Evolutionary conservation across 1,140 invertebrate species (phyloP), one percentile per base, ranked within the genome.

Genomic region (Megalonaias nervosa): DNA sequence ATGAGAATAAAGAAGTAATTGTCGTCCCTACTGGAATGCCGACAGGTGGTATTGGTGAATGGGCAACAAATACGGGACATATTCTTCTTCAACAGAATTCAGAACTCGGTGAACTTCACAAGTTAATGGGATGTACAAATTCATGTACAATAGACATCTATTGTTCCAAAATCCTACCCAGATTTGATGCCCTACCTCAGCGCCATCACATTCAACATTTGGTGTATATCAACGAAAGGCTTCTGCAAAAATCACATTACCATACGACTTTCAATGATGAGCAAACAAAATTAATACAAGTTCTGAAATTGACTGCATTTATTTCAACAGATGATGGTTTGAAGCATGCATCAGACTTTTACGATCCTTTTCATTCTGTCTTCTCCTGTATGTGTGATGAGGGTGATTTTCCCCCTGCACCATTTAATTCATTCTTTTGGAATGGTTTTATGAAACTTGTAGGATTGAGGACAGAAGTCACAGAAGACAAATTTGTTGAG

Each of bases 361-460:
- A 48, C 38, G 62, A 67, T 65, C 64, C 62, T 12, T 55, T 12
- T 14, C 19, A 65, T 48, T 19, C 0, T 17, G 2, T 57, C 4
- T 66, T 59, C 67, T 68, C 16, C 60, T 70, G 21, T 76, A 66
- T 76, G 15, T 15, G 16, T 16, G 23, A 71, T 64, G 21, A 56
- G 16, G 48, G 26, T 59, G 31, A 31, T 70, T 76, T 67, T 17
- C 65, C 17, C 16, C 69, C 75, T 23, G 65, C 23, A 17, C 19
- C 71, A 21, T 77, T 55, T 60, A 58, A 16, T 17, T 13, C 59
- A 17, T 2, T 59, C 9, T 19, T 16, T 5, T 77, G 75, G 75
- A n/a, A 58, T 2, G 14, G 6, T 13, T 77, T 77, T 56, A 59
- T 77, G 61, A n/a, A 71, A 72, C 17, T 16, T 15, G 59, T 77